Conservation (phyloP, 2,113 vertebrate species). For the Miniopterus natalensis region DNA sequence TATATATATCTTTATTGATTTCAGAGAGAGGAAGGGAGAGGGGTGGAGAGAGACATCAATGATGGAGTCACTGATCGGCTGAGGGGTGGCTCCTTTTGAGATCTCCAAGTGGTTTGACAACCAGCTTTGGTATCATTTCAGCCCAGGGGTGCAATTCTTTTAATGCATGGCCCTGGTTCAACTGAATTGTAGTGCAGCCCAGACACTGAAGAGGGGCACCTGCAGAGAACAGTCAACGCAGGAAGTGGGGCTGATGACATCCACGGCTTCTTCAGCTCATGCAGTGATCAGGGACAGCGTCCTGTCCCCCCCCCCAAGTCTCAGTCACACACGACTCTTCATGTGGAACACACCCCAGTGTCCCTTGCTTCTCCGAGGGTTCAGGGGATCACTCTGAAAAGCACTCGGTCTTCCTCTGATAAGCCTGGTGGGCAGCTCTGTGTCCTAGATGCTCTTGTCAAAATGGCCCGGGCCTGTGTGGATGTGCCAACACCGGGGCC, state of each 20-base stretch:
- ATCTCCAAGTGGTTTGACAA: background rate
- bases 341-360: background rate
- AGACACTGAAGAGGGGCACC: background rate
- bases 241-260: background rate
- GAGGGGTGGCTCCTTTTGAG: background rate
- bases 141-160: background rate
- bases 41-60: too few species aligned
- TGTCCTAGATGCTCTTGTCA: background rate
- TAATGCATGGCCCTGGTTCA: background rate
- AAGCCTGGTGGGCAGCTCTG: background rate
- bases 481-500: background rate
- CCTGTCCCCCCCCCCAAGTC: background rate
- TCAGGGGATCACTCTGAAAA: background rate
- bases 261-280: background rate
- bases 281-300: rapidly evolving
- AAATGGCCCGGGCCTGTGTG: background rate
- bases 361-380: background rate
- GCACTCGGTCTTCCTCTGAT: background rate
- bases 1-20: too few species aligned
- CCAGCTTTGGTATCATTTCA: background rate
- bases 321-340: background rate
- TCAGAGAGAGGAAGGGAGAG: too few species aligned
- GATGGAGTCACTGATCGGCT: too few species aligned
- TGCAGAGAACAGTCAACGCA: background rate
- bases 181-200: background rate